phyloP scores from a whole-genome alignment of 2,888 invertebrate species.

The Willowsia nigromaculata region DNA sequence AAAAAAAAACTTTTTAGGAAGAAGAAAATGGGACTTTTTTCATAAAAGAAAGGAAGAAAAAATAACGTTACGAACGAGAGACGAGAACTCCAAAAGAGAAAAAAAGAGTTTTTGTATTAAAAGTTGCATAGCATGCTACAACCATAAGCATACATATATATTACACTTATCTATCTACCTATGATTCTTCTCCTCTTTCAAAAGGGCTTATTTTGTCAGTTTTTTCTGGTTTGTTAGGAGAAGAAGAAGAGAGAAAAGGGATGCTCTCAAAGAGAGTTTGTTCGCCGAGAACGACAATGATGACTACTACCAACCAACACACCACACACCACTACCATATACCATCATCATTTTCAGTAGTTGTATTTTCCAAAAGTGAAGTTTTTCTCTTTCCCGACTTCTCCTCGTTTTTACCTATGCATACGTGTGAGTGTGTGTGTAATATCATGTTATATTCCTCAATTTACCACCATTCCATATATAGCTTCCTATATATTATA shows the following conservation, averaged over 20 bases:
- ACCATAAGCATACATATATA: not conserved
- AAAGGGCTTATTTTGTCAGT: conserved; percentile 39
- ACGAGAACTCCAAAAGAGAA: not conserved
- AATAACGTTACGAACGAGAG: conserved; percentile 20
- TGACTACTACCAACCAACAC: conserved; percentile 34
- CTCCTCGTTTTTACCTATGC: not conserved
- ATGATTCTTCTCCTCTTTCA: conserved; percentile 8
- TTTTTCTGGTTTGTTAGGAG: conserved; percentile 9
- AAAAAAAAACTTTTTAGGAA: conserved; percentile 21
- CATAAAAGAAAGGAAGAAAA: conserved; percentile 34
- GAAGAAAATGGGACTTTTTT: conserved; percentile 12
- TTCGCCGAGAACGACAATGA: conserved; percentile 37
- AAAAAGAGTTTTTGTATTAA: not conserved
- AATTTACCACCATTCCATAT: no score
- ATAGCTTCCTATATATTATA: no score
- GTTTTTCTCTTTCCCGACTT: not conserved
- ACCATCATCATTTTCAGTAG: conserved; percentile 28
- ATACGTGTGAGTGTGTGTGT: not conserved
- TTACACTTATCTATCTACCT: not conserved
- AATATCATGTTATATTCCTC: not conserved
- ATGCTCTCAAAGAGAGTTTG: conserved; percentile 28
- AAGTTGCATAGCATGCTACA: not conserved
- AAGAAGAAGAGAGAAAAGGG: not conserved
- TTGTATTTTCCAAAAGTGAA: conserved; percentile 1
- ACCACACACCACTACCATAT: not conserved